Evolutionary conservation across 2,888 invertebrate species (phyloP).

Genomic region (Epiblema foenella): DNA sequence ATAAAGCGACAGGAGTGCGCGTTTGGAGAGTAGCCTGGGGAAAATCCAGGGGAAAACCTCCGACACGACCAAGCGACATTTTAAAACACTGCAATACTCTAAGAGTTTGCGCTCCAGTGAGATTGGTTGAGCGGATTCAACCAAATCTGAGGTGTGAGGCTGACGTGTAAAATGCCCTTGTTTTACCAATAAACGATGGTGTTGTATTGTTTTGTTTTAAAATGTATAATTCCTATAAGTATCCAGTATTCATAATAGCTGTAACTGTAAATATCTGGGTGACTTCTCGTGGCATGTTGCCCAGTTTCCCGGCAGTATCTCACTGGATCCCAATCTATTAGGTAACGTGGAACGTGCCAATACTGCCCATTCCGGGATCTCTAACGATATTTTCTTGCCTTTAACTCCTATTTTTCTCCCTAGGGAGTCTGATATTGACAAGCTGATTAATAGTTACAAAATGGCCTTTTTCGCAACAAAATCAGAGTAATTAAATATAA

Average conservation of each 20-base stretch:
- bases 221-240: neutral
- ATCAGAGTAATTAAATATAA: no score
- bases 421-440: neutral
- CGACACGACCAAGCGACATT: no score
- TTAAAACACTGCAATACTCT: no score
- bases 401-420: conserved; percentile 27
- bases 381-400: conserved; percentile 24
- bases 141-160: no score
- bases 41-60: no score
- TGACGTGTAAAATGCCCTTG: no score
- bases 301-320: conserved; percentile 26
- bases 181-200: no score
- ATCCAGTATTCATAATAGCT: neutral
- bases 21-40: no score
- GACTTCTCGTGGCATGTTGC: conserved; percentile 20
- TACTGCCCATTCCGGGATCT: conserved; percentile 16
- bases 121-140: no score
- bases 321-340: conserved; percentile 33
- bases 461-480: neutral
- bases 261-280: conserved; percentile 1
- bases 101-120: no score
- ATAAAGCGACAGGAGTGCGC: no score
- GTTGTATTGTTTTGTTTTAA: no score
- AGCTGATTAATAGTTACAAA: conserved; percentile 9
- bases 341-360: conserved; percentile 34